Evolutionary conservation across 2,113 vertebrate species (phyloP).

Genomic region (Phylloscopus whistleri): DNA sequence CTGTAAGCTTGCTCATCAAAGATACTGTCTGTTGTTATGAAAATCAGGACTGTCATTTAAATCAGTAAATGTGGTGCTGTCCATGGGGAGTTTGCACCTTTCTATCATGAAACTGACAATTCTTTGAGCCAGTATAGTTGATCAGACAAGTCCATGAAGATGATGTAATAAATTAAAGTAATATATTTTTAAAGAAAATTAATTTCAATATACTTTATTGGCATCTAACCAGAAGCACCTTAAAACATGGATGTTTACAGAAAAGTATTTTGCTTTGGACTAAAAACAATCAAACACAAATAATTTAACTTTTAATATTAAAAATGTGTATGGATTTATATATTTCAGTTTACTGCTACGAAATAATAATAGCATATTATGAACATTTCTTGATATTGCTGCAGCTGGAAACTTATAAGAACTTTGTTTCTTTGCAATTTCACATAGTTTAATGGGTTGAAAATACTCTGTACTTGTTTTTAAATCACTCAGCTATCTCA

Average conservation of each 20-base stretch:
- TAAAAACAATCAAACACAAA: not conserved
- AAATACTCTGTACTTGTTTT: not conserved
- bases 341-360: conserved; percentile 14
- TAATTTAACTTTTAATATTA: not conserved
- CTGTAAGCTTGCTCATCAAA: not conserved
- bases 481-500: not conserved
- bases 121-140: not conserved
- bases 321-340: not conserved
- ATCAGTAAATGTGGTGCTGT: not conserved
- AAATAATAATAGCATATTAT: not conserved
- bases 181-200: not conserved
- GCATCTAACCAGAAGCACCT: not conserved
- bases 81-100: not conserved
- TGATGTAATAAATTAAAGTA: not conserved
- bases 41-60: not conserved
- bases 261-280: not conserved
- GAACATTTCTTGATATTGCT: not conserved
- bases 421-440: not conserved
- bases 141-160: not conserved
- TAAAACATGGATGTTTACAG: not conserved
- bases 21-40: not conserved
- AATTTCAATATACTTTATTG: not conserved
- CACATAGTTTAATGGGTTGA: not conserved
- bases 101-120: not conserved
- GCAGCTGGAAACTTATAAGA: not conserved